Conservation (phyloP, 2,797 vertebrate species). For the Notamacropus eugenii region DNA sequence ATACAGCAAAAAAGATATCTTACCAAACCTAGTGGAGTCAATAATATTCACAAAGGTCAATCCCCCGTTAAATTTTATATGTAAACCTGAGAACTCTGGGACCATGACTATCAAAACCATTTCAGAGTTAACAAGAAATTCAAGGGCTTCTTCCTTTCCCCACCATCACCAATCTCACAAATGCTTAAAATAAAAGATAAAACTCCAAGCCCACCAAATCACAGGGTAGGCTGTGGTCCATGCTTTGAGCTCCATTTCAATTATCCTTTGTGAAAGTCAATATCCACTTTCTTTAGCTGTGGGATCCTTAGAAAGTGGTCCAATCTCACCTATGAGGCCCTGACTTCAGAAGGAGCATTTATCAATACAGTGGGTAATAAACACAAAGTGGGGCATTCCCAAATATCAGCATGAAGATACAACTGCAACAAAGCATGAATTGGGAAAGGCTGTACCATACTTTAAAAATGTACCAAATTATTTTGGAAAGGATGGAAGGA, state of each 20-base stretch:
- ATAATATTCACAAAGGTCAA: not conserved
- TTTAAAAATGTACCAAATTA: not conserved
- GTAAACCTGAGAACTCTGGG: not conserved
- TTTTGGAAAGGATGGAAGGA: not conserved
- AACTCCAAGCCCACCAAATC: not conserved
- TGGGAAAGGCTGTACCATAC: not conserved
- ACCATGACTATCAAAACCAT: not conserved
- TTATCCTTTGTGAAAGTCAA: not conserved
- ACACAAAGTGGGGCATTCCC: accelerated
- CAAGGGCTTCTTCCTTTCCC: not conserved
- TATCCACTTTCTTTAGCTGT: not conserved
- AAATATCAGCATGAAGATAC: not conserved
- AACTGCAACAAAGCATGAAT: not conserved
- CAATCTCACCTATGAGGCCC: not conserved
- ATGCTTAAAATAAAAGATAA: not conserved
- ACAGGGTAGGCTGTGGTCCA: not conserved
- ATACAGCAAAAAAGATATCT: not conserved
- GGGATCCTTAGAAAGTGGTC: not conserved
- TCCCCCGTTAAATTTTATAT: not conserved
- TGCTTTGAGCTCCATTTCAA: not conserved
- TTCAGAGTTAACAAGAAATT: not conserved
- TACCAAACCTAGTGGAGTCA: not conserved
- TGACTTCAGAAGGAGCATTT: not conserved
- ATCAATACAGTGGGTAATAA: accelerated
- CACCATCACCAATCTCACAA: not conserved